These are phyloP conservation scores for Petromus typicus DNA, from an alignment of 2,113 vertebrate species.

Conservation along the genomic window DNA sequence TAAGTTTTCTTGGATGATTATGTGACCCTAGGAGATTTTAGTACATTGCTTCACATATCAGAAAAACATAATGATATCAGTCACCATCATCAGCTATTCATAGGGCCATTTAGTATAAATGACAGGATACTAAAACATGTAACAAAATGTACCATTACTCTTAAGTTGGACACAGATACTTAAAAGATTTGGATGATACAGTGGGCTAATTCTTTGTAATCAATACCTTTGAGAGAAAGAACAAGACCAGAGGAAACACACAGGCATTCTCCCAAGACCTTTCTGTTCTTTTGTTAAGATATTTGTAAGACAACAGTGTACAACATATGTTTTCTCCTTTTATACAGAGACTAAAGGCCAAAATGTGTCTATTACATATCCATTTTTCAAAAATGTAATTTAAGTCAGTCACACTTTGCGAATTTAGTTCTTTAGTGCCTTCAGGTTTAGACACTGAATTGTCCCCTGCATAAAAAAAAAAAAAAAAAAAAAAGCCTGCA, in stretches of 20 bases:
- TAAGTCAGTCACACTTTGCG: slow-evolving; percentile 21
- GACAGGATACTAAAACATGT: not conserved
- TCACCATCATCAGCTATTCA: not conserved
- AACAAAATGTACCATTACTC: not conserved
- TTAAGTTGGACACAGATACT: not conserved
- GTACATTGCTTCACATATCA: not conserved
- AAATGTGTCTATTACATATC: not conserved
- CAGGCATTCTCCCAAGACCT: not conserved
- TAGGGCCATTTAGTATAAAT: not conserved
- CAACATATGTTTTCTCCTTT: not conserved
- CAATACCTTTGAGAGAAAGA: not conserved
- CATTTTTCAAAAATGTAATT: slow-evolving; percentile 10
- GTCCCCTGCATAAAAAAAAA: not conserved
- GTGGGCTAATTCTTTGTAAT: not conserved
- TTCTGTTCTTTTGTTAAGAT: not conserved
- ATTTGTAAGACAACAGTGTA: not conserved
- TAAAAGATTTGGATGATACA: not conserved
- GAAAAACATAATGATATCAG: not conserved
- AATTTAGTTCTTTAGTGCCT: not conserved
- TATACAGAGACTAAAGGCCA: not conserved
- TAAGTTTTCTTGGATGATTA: not conserved
- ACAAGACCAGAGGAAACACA: not conserved
- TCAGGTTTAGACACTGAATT: not conserved
- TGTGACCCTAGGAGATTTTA: not conserved
- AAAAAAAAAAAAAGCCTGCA: not conserved